Evolutionary conservation across 37 sponge, comb jelly and placozoan species (phyloP).

Genomic region (Spongilla lacustris): DNA sequence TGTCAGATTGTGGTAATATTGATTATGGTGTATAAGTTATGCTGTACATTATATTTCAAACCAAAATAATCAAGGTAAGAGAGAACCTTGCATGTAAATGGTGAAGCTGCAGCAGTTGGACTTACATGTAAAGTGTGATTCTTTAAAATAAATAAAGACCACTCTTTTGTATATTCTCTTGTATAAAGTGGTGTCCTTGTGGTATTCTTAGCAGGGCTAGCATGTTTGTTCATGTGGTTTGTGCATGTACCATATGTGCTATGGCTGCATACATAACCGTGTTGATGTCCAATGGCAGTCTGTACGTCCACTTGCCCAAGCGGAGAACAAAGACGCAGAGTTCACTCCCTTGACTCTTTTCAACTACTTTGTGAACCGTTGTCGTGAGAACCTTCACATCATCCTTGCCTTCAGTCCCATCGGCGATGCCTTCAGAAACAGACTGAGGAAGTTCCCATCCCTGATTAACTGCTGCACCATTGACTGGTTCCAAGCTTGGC

Average conservation of each 20-base stretch:
- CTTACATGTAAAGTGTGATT: no score
- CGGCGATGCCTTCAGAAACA: constrained; percentile 95
- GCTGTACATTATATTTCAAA: no score
- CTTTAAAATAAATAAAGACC: no score
- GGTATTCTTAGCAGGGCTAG: neutral
- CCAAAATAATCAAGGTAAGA: no score
- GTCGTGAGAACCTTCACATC: constrained; percentile 96
- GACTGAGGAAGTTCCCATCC: constrained; percentile 97
- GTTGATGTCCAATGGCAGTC: constrained; percentile 47
- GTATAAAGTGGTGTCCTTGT: no score
- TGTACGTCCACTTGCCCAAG: constrained; percentile 92
- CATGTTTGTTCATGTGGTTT: neutral
- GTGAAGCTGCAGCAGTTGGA: no score
- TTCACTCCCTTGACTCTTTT: constrained; percentile 95
- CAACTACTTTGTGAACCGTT: constrained; percentile 92
- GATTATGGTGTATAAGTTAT: no score
- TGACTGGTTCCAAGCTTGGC: constrained; percentile 99
- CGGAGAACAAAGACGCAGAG: constrained; percentile 92
- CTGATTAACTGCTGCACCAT: constrained; percentile 99
- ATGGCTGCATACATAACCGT: no score
- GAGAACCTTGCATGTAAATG: no score
- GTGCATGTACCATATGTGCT: no score
- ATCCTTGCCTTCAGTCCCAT: constrained; percentile 98
- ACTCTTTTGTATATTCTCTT: no score
- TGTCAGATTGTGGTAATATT: no score